Conservation (phyloP, 2,113 vertebrate species). For the Monopterus albus region DNA sequence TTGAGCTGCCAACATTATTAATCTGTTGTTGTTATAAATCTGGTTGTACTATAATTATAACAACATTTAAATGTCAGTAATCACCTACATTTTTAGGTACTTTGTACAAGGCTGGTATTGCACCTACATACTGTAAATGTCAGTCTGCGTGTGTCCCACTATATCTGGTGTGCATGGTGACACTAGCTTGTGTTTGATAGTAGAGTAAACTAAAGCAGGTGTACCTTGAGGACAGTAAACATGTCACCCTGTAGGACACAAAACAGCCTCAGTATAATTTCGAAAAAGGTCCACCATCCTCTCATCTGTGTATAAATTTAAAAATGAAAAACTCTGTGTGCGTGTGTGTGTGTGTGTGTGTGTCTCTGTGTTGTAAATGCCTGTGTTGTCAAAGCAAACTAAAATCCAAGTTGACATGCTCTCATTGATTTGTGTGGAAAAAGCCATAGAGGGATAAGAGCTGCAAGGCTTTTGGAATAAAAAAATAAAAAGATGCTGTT, state of each 20-base stretch:
- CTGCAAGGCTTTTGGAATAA: slow-evolving; percentile 50
- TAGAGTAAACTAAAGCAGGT: slow-evolving; percentile 1
- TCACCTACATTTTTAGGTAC: too few species aligned
- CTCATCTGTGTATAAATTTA: slow-evolving; percentile 4
- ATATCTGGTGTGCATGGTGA: not conserved
- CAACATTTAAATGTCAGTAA: too few species aligned
- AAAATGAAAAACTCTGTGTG: not conserved
- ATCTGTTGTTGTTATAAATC: too few species aligned
- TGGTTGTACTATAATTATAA: too few species aligned
- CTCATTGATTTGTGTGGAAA: slow-evolving; percentile 59
- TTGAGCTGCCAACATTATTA: too few species aligned
- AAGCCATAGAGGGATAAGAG: slow-evolving; percentile 50
- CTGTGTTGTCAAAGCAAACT: slow-evolving; percentile 44
- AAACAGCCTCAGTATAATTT: not conserved
- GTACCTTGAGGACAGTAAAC: slow-evolving; percentile 7
- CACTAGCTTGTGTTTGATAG: not conserved
- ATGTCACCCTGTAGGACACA: slow-evolving; percentile 15
- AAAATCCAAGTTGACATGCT: slow-evolving; percentile 45
- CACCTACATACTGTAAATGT: too few species aligned
- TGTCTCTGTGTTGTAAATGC: too few species aligned
- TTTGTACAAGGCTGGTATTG: too few species aligned
- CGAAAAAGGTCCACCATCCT: slow-evolving; percentile 21
- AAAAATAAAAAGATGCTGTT: slow-evolving; percentile 58
- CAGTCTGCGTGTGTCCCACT: not conserved
- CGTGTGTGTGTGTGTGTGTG: too few species aligned